A percentile compares a stretch with the other conserved stretches of the same genome.
These are phyloP conservation scores for Noctua janthina DNA, from an alignment of 2,888 invertebrate genomes.

Conservation along the genomic window DNA sequence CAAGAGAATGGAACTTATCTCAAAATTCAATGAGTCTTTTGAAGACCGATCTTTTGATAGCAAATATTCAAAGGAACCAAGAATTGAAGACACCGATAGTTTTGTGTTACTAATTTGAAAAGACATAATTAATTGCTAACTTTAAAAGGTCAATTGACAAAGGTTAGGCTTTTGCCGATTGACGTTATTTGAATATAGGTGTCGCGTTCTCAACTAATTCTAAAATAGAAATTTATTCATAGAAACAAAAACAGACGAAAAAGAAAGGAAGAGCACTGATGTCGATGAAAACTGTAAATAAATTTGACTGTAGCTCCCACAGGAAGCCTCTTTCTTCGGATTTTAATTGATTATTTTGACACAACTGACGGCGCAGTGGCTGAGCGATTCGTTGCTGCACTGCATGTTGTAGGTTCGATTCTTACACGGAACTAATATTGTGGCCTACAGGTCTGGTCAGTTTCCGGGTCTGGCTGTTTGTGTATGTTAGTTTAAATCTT, in stretches of 20 bases:
- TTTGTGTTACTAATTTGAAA: conserved; percentile 38
- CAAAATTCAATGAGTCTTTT: conserved; percentile 12
- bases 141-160: not conserved
- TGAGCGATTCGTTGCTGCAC: too few species aligned
- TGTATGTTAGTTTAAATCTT: too few species aligned
- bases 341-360: not conserved
- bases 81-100: conserved; percentile 2
- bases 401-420: too few species aligned
- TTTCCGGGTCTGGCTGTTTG: too few species aligned
- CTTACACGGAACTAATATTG: too few species aligned
- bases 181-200: not conserved
- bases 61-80: conserved; percentile 21
- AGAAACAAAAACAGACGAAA: not conserved
- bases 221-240: not conserved
- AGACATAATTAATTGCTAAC: conserved; percentile 9
- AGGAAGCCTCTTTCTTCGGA: not conserved
- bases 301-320: not conserved
- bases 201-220: not conserved
- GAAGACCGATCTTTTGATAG: conserved; percentile 29
- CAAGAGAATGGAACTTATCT: conserved; percentile 18
- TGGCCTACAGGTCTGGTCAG: too few species aligned
- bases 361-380: too few species aligned
- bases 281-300: not conserved
- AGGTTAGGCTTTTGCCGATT: too few species aligned
- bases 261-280: not conserved